Conservation (phyloP, 1,140 invertebrate species). For the Bicyclus anynana region DNA sequence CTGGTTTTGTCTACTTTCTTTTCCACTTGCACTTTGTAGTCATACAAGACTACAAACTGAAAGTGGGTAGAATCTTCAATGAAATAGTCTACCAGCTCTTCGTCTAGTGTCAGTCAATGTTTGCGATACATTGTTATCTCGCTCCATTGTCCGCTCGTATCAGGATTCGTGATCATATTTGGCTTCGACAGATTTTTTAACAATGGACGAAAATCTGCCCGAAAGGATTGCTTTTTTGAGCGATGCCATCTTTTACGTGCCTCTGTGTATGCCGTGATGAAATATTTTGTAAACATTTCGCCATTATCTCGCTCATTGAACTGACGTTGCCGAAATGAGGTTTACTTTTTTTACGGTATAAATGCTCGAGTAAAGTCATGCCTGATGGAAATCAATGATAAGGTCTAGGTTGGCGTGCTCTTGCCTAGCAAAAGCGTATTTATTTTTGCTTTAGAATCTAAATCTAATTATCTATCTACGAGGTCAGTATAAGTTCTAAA, state of each 20-base stretch:
- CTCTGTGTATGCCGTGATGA: not conserved
- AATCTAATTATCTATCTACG: too few species aligned
- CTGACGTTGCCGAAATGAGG: not conserved
- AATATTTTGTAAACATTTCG: slow-evolving; percentile 2
- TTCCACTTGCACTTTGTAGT: too few species aligned
- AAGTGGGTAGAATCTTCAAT: not conserved
- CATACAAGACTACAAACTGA: too few species aligned
- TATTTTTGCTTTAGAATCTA: too few species aligned
- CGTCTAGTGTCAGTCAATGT: not conserved
- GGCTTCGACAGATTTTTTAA: slow-evolving; percentile 52
- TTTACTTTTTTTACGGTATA: not conserved
- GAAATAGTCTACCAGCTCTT: not conserved
- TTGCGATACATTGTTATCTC: slow-evolving; percentile 32
- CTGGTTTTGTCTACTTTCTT: too few species aligned
- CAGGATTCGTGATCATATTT: slow-evolving; percentile 50
- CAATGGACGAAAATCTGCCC: slow-evolving; percentile 28
- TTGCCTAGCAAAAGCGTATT: too few species aligned
- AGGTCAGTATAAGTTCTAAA: too few species aligned
- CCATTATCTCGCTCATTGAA: not conserved
- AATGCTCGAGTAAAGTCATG: too few species aligned
- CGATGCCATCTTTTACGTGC: not conserved
- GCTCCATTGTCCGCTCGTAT: slow-evolving; percentile 25
- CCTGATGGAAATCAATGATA: too few species aligned
- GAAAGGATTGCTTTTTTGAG: slow-evolving; percentile 13
- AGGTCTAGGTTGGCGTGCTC: too few species aligned